A percentile compares a stretch with the other conserved stretches of the same genome.
phyloP scores from a whole-genome alignment of 2,113 vertebrate species.

The Thomomys bottae region DNA sequence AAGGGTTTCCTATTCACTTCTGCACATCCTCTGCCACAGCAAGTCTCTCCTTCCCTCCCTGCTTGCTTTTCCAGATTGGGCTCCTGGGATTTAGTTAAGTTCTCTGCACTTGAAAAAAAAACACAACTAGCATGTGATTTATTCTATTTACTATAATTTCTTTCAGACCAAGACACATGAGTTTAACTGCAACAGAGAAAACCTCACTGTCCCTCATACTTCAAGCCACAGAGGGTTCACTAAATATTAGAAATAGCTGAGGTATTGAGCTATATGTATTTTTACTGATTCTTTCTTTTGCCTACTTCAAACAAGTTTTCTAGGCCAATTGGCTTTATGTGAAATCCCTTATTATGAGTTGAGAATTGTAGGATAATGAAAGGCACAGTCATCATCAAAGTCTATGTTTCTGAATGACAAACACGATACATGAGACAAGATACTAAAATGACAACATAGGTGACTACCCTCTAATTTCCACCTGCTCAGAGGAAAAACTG shows the following conservation, averaged over 20 bases:
- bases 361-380: neutral
- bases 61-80: neutral
- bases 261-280: neutral
- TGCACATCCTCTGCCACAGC: neutral
- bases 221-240: neutral
- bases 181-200: conserved; percentile 14
- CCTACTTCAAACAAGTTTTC: neutral
- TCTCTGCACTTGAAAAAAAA: neutral
- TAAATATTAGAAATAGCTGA: neutral
- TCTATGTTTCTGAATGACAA: neutral
- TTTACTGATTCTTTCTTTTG: neutral
- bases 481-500: neutral
- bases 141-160: neutral
- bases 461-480: neutral
- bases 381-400: neutral
- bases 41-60: neutral
- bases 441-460: neutral
- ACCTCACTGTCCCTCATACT: neutral
- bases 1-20: neutral
- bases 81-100: neutral
- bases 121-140: neutral
- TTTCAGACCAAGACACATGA: neutral
- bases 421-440: neutral
- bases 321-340: neutral
- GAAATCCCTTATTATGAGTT: neutral